Evolutionary conservation across 2,888 invertebrate species (phyloP).

Genomic region (Pogonocherus hispidulus): DNA sequence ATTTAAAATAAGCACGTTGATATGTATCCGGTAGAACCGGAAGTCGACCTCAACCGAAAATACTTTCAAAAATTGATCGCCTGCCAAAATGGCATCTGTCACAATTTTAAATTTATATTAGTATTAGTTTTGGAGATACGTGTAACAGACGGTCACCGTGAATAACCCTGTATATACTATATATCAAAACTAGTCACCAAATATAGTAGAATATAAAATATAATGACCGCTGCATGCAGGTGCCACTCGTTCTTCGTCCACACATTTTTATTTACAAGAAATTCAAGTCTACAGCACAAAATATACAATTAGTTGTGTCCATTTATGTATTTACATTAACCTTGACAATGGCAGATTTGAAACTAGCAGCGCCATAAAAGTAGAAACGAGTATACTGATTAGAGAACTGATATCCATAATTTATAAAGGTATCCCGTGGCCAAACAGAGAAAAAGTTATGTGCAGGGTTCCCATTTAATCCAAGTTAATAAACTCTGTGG

Average conservation of each 20-base stretch:
- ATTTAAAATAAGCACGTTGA: no score
- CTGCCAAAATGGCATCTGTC: no score
- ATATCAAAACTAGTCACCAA: no score
- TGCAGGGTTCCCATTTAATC: neutral
- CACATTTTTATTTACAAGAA: slow-evolving; percentile 17
- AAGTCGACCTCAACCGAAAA: no score
- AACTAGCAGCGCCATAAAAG: slow-evolving; percentile 29
- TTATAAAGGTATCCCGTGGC: neutral
- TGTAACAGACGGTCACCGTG: no score
- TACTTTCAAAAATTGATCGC: no score
- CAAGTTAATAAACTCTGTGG: slow-evolving; percentile 4
- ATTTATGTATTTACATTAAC: slow-evolving; percentile 29
- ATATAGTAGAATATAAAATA: no score
- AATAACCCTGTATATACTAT: no score
- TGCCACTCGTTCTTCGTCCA: slow-evolving; percentile 2
- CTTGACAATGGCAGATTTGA: slow-evolving; percentile 17
- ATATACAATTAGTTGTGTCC: slow-evolving; percentile 25
- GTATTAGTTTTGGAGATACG: no score
- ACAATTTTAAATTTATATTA: no score
- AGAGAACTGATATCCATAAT: slow-evolving; percentile 19
- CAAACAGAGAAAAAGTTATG: slow-evolving; percentile 2
- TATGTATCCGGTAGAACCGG: no score
- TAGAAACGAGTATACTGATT: slow-evolving; percentile 21
- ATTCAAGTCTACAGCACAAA: no score
- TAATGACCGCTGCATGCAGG: slow-evolving; percentile 2